These are phyloP conservation scores for Bufo gargarizans DNA, from an alignment of 2,113 vertebrate genomes.

Conservation along the genomic window DNA sequence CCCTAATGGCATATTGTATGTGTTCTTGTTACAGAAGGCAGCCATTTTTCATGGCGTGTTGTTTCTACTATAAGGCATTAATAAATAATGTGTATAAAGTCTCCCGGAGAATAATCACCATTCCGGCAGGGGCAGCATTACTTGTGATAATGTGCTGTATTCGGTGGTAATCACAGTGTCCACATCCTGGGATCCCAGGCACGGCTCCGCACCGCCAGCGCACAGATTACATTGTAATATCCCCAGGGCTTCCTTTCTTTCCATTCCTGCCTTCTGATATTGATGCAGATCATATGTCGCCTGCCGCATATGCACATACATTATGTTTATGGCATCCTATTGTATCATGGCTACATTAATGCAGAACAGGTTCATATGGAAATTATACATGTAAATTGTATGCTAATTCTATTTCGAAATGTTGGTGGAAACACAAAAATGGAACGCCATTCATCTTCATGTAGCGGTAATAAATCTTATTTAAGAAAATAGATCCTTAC, in stretches of 20 bases:
- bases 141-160: too few species aligned
- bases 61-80: neutral
- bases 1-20: too few species aligned
- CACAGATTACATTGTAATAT: conserved; percentile 24
- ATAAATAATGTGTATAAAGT: neutral
- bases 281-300: conserved; percentile 12
- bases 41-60: neutral
- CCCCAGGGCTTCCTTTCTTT: neutral
- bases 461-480: neutral
- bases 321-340: conserved; percentile 15
- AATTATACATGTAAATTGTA: conserved; percentile 28
- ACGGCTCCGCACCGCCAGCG: neutral
- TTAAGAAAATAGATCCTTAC: neutral
- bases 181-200: neutral
- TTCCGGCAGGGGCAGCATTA: neutral
- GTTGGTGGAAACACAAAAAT: neutral
- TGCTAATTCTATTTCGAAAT: conserved; percentile 8
- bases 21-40: neutral
- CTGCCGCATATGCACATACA: neutral
- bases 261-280: neutral
- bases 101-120: neutral
- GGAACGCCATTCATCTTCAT: conserved; percentile 1
- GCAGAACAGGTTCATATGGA: conserved; percentile 10
- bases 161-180: conserved; percentile 12
- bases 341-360: conserved; percentile 20